Percentiles rank a stretch among this genome's conserved stretches.
phyloP scores from a whole-genome alignment of 2,113 vertebrate species.

The Tachysurus fulvidraco region DNA sequence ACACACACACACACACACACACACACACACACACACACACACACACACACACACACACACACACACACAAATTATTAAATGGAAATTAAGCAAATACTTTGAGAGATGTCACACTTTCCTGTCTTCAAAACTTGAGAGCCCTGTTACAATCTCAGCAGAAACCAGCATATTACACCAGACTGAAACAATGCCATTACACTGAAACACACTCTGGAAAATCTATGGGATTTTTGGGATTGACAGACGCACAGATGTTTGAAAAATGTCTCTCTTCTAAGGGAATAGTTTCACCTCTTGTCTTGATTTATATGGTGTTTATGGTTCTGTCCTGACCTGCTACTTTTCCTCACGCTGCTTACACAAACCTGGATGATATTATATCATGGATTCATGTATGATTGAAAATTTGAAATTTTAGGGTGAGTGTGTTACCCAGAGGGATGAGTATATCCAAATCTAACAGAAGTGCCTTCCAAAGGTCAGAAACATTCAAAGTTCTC shows the following conservation, averaged over 20 bases:
- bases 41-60: no score
- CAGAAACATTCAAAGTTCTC: not conserved
- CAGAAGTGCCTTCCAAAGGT: not conserved
- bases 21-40: no score
- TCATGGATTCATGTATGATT: not conserved
- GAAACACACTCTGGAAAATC: slow-evolving; percentile 1
- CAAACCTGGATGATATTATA: not conserved
- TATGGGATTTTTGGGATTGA: not conserved
- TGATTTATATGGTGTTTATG: not conserved
- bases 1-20: no score
- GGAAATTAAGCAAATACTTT: no score
- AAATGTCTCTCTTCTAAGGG: not conserved
- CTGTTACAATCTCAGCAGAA: no score
- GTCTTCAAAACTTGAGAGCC: no score
- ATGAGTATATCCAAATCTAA: not conserved
- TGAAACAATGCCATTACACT: not conserved
- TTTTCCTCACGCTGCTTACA: not conserved
- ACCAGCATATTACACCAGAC: not conserved
- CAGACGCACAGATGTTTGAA: not conserved
- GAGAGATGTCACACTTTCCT: no score
- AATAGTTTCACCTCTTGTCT: not conserved
- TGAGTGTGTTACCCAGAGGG: not conserved
- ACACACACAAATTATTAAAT: no score
- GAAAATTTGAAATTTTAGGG: not conserved
- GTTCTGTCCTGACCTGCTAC: not conserved